Evolutionary conservation across 2,113 vertebrate species (phyloP), one percentile per base, ranked within the genome.

Genomic region (Rhinoptilus africanus): DNA sequence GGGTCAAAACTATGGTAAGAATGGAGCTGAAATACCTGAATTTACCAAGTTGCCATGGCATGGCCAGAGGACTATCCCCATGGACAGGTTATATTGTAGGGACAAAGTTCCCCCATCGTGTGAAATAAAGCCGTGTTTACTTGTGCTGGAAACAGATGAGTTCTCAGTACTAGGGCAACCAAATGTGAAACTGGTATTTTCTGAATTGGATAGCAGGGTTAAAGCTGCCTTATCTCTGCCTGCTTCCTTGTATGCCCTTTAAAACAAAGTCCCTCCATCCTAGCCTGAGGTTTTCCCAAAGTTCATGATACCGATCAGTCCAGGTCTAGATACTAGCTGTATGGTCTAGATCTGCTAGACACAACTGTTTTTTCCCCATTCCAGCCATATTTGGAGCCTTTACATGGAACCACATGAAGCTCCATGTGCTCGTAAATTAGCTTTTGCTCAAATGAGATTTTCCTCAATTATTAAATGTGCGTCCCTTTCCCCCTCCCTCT

Each of bases 391-490:
- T n/a, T 41, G 28, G 23, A 93, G 57, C 53, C 32, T 85, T 89
- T 64, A 48, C 24, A 48, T 7, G 24, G 32, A 88, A 77, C 10
- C 6, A 43, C 26, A 78, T 0, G 1, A 67, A 88, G 32, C 37
- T 69, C 34, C 0, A 0, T 54, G n/a, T 43, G 50, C 41, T 93
- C 41, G 57, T 37, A 47, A 57, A 80, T 76, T 50, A 95, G 71
- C 34, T 47, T 64, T 93, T 35, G 21, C 75, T 93, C n/a, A 89
- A 96, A 92, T 43, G 37, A 91, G 77, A 91, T 92, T 95, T 93
- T 89, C 54, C 24, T 91, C 71, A 85, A 14, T 95, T 92, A 91
- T 92, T 63, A 76, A 92, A 92, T 28, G 10, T 50, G 8, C 73
- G 79, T 91, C 50, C 32, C 26, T 73, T 81, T 86, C 14, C 69